phyloP scores from a whole-genome alignment of 2,888 invertebrate species.

The Conops quadrifasciatus region DNA sequence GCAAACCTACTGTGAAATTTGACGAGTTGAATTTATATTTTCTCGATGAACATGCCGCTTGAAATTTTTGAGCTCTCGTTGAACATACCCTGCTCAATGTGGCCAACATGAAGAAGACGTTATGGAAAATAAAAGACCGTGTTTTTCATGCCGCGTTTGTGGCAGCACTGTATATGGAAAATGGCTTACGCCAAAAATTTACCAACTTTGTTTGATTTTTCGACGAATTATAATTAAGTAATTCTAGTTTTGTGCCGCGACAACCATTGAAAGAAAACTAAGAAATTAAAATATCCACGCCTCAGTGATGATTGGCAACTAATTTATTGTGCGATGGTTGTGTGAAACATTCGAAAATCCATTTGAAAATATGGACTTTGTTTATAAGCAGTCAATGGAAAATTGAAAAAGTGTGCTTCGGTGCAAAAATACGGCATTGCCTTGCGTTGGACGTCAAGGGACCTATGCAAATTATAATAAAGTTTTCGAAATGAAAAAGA shows the following conservation, averaged over 20 bases:
- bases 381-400: slow-evolving; percentile 39
- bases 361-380: slow-evolving; percentile 34
- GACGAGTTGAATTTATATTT: no score
- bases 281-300: neutral
- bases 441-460: neutral
- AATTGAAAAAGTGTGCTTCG: slow-evolving; percentile 43
- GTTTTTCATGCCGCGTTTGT: slow-evolving; percentile 42
- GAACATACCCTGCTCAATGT: slow-evolving; percentile 5
- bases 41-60: no score
- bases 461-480: neutral
- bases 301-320: neutral
- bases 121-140: neutral
- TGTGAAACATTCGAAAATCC: slow-evolving; percentile 19
- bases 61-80: no score
- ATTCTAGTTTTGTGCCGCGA: slow-evolving; percentile 5
- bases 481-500: neutral
- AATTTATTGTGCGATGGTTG: neutral
- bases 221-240: slow-evolving; percentile 45
- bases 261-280: neutral
- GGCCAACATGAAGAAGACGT: neutral
- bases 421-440: slow-evolving; percentile 26
- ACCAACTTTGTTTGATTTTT: slow-evolving; percentile 49
- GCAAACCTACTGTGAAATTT: no score
- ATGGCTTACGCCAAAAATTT: slow-evolving; percentile 57
- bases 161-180: slow-evolving; percentile 47